phyloP scores from a whole-genome alignment of 2,113 vertebrate species.

The Crotalus tigris region DNA sequence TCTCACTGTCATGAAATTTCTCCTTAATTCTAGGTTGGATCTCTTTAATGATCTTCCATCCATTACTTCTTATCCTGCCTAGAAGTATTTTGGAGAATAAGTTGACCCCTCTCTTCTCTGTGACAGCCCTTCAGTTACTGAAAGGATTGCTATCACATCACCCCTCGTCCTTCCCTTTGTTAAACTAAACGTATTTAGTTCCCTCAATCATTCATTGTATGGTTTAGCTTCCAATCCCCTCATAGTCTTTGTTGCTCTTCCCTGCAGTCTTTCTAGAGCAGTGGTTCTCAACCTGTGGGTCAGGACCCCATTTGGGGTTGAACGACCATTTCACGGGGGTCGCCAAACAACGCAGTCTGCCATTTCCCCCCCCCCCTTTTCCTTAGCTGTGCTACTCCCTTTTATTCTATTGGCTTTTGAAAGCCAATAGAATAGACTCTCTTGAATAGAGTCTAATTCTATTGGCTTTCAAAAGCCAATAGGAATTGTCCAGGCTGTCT shows the following conservation, averaged over 20 bases:
- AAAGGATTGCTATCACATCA: neutral
- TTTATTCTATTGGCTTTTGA: too few relatives aligned
- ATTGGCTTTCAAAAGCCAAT: too few relatives aligned
- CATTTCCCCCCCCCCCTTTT: too few relatives aligned
- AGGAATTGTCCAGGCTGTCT: too few relatives aligned
- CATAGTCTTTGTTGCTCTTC: neutral
- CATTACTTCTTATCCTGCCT: neutral
- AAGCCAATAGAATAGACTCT: too few relatives aligned
- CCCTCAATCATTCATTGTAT: neutral
- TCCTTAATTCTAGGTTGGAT: neutral
- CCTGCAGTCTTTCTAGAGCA: neutral
- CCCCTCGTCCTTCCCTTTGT: neutral
- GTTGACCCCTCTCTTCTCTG: neutral
- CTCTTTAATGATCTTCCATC: neutral
- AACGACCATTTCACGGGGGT: too few relatives aligned
- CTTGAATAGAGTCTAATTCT: too few relatives aligned
- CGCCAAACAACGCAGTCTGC: too few relatives aligned
- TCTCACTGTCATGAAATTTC: neutral
- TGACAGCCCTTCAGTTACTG: neutral
- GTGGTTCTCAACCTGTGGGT: too few relatives aligned
- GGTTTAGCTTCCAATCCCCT: neutral
- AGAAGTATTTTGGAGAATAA: neutral
- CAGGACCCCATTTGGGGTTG: too few relatives aligned
- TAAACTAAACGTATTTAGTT: neutral
- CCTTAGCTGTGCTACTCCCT: too few relatives aligned